Evolutionary conservation across 2,888 invertebrate species (phyloP).

Genomic region (Campoletis raptor): DNA sequence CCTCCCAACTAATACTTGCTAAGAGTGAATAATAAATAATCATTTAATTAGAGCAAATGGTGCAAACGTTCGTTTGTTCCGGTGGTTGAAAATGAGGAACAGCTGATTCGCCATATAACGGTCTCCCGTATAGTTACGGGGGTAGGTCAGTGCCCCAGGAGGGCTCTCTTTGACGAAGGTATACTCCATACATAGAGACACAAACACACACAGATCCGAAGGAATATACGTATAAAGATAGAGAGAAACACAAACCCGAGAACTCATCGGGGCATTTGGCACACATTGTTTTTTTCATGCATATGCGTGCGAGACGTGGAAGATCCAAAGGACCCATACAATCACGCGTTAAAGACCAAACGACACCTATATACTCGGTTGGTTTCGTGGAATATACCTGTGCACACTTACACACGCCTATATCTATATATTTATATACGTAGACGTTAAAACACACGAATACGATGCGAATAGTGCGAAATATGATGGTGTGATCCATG

Average conservation of each 20-base stretch:
- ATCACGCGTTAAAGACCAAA: constrained; percentile 12
- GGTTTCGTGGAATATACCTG: constrained; percentile 8
- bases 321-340: constrained; percentile 25
- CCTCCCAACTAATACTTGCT: not conserved
- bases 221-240: not conserved
- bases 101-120: constrained; percentile 80
- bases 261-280: constrained; percentile 36
- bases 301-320: constrained; percentile 6
- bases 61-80: constrained; percentile 27
- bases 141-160: constrained; percentile 84
- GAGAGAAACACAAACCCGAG: constrained; percentile 22
- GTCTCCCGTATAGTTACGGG: constrained; percentile 76
- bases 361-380: constrained; percentile 30
- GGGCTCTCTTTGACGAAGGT: constrained; percentile 60
- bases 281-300: constrained; percentile 6
- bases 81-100: constrained; percentile 67
- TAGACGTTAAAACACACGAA: constrained; percentile 9
- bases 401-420: not conserved
- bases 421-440: not conserved
- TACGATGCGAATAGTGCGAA: constrained; percentile 15
- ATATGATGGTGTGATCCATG: constrained; percentile 37
- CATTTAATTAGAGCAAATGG: constrained; percentile 25
- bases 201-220: constrained; percentile 22
- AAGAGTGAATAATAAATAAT: not conserved
- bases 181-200: constrained; percentile 30